Evolutionary conservation across 2,797 vertebrate species (phyloP).

Genomic region (Artibeus jamaicensis): DNA sequence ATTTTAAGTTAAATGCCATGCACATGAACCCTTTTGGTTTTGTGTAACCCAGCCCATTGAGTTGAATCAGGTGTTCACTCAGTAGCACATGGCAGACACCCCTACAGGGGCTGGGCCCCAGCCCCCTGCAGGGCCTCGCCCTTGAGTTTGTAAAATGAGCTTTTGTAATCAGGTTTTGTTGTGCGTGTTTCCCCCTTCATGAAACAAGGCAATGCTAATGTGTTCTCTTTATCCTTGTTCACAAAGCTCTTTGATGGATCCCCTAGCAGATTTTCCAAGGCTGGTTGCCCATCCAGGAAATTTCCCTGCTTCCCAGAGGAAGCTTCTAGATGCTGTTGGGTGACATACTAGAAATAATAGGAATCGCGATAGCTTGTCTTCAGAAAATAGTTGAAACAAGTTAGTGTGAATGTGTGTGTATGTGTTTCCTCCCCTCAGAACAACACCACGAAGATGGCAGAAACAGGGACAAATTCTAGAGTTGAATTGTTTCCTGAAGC

Average conservation of each 20-base stretch:
- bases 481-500: neutral
- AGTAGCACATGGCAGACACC: neutral
- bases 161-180: constrained; percentile 79
- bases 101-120: constrained; percentile 57
- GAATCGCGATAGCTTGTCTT: constrained; percentile 29
- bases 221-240: constrained; percentile 78
- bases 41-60: constrained; percentile 74
- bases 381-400: constrained; percentile 17
- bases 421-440: neutral
- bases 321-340: constrained; percentile 46
- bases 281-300: constrained; percentile 70
- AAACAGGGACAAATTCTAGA: neutral
- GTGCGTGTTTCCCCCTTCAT: constrained; percentile 63
- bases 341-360: constrained; percentile 27
- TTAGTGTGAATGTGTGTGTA: neutral
- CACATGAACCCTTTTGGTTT: constrained; percentile 81
- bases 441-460: constrained; percentile 18
- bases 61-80: constrained; percentile 41
- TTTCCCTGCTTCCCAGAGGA: constrained; percentile 70
- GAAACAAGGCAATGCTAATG: constrained; percentile 69
- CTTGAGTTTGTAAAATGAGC: constrained; percentile 79
- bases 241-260: constrained; percentile 61
- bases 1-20: constrained; percentile 85
- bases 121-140: constrained; percentile 58
- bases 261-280: constrained; percentile 66